Percentiles rank a stretch among this genome's conserved stretches.
Conservation (phyloP, 2,113 vertebrate species). For the Anthoscopus minutus region DNA sequence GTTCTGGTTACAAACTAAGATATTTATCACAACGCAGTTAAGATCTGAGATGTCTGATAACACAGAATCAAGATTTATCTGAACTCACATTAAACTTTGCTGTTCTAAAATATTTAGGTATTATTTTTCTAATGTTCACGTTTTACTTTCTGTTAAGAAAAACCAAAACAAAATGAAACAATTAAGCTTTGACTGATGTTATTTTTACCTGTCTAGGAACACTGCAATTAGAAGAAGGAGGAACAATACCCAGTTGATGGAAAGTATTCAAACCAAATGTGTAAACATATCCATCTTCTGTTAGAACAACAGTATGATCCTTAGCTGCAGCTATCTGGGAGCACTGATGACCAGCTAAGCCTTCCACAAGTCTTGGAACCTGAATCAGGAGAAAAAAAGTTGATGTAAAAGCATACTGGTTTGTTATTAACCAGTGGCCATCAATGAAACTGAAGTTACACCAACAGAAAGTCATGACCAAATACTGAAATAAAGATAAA, state of each 20-base stretch:
- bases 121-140: neutral
- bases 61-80: neutral
- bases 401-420: neutral
- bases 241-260: conserved; percentile 88
- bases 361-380: conserved; percentile 90
- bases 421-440: neutral
- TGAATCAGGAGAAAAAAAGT: conserved; percentile 8
- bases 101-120: neutral
- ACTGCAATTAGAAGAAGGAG: conserved; percentile 80
- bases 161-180: neutral
- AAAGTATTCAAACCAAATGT: conserved; percentile 93
- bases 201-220: conserved; percentile 89
- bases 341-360: conserved; percentile 84
- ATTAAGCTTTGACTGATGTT: neutral
- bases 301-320: conserved; percentile 94
- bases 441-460: neutral
- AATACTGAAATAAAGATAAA: neutral
- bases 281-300: conserved; percentile 91
- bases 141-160: neutral
- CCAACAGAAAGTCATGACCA: neutral
- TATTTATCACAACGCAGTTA: neutral
- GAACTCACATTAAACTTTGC: neutral
- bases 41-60: neutral
- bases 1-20: neutral
- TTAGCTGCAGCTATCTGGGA: conserved; percentile 89